Percentiles rank a stretch among this genome's conserved stretches.
These are phyloP conservation scores for Scaptomyza polygonia DNA, from an alignment of 2,888 invertebrate species.

Conservation along the genomic window DNA sequence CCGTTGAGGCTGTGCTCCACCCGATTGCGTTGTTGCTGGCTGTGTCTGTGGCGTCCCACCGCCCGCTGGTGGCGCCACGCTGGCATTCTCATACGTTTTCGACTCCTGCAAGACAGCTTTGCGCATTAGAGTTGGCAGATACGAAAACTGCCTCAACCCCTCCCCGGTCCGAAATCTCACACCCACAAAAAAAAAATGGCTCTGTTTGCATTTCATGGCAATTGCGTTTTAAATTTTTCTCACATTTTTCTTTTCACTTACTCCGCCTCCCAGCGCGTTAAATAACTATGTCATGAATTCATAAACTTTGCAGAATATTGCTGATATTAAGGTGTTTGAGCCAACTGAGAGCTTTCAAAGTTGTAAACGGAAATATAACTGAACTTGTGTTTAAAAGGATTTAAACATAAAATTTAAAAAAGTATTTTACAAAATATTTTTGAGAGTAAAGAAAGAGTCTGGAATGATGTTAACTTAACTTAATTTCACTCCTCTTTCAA, in stretches of 20 bases:
- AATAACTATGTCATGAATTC: conserved; percentile 46
- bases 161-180: background rate
- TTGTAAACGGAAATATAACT: background rate
- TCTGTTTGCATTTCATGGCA: conserved; percentile 46
- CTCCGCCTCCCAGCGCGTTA: conserved; percentile 21
- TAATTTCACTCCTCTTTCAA: background rate
- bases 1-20: conserved; percentile 84
- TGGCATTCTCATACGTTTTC: conserved; percentile 83
- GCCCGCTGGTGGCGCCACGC: conserved; percentile 66
- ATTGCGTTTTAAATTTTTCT: conserved; percentile 56
- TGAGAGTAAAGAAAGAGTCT: background rate
- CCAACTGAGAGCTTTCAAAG: conserved; percentile 1
- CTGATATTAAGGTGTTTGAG: conserved; percentile 17
- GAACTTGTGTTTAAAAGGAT: background rate
- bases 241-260: conserved; percentile 30
- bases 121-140: conserved; percentile 26
- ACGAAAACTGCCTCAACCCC: conserved; percentile 12
- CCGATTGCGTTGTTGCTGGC: conserved; percentile 73
- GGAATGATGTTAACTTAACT: background rate
- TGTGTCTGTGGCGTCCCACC: conserved; percentile 76
- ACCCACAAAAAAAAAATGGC: conserved; percentile 15
- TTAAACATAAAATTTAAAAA: background rate
- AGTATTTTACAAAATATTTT: no score
- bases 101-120: conserved; percentile 76
- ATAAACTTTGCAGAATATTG: conserved; percentile 48